These are phyloP conservation scores for Myrmophylax atrothorax DNA, from an alignment of 2,113 vertebrate species.

Conservation along the genomic window DNA sequence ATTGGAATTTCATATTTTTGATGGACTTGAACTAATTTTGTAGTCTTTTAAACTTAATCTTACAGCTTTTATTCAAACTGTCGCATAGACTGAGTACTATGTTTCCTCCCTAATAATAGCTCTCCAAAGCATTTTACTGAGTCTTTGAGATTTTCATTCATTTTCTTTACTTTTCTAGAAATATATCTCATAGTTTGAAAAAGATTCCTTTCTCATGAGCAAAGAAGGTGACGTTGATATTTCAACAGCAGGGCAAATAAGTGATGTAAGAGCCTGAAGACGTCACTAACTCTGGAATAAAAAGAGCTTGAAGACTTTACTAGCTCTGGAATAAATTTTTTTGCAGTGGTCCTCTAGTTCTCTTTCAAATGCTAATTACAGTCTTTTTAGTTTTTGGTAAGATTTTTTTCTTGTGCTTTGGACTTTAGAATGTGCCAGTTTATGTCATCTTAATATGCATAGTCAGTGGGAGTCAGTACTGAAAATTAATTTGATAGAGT, in stretches of 20 bases:
- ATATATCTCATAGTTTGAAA: not conserved
- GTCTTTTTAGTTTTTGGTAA: not conserved
- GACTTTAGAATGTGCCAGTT: not conserved
- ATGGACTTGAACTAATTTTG: not conserved
- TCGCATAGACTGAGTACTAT: not conserved
- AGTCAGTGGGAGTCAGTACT: not conserved
- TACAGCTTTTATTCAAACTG: not conserved
- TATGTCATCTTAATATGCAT: not conserved
- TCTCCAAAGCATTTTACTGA: not conserved
- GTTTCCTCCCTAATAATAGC: not conserved
- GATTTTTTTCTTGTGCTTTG: not conserved
- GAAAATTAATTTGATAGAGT: not conserved
- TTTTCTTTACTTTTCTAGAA: not conserved
- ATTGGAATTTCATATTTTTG: not conserved
- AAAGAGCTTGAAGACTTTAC: not conserved
- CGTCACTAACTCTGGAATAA: not conserved
- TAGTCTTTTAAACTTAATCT: not conserved
- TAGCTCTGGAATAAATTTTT: not conserved
- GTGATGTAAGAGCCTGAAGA: not conserved
- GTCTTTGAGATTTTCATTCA: not conserved
- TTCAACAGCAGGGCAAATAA: not conserved
- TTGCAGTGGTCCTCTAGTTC: not conserved
- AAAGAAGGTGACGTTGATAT: not conserved
- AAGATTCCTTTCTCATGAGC: not conserved
- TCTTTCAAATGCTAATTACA: not conserved